Evolutionary conservation across 2,888 invertebrate genomes (phyloP).

Genomic region (Phrixothrix hirtus): DNA sequence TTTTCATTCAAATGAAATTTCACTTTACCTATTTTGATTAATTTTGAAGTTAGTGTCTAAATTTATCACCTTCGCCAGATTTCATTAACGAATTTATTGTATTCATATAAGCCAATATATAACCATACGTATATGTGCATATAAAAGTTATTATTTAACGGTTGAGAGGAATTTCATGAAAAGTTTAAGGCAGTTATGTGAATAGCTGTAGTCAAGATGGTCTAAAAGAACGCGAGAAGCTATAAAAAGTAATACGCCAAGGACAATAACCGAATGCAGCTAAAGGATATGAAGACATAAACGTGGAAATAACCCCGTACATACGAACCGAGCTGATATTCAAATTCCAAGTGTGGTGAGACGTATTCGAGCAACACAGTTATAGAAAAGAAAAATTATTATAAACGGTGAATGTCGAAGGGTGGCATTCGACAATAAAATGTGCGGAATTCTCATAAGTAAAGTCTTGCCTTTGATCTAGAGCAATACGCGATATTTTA

Average conservation of each 20-base stretch:
- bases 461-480: constrained; percentile 28
- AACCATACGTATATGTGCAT: too few relatives aligned
- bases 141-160: constrained; percentile 15
- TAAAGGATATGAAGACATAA: constrained; percentile 55
- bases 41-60: too few relatives aligned
- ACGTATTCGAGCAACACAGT: constrained; percentile 42
- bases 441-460: constrained; percentile 33
- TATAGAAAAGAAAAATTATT: constrained; percentile 24
- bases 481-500: constrained; percentile 9
- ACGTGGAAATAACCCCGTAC: constrained; percentile 50
- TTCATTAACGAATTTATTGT: too few relatives aligned
- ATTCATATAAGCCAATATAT: too few relatives aligned
- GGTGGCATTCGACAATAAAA: constrained; percentile 14
- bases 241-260: constrained; percentile 51
- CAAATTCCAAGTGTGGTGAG: constrained; percentile 43
- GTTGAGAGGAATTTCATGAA: constrained; percentile 23
- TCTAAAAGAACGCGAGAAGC: constrained; percentile 41
- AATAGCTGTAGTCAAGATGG: constrained; percentile 29
- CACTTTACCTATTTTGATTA: too few relatives aligned
- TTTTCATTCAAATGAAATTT: too few relatives aligned
- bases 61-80: too few relatives aligned
- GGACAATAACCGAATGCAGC: constrained; percentile 52
- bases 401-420: constrained; percentile 21
- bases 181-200: constrained; percentile 30
- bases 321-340: constrained; percentile 45